These are phyloP conservation scores for Phenganax stokvisi DNA, from an alignment of 92 coral and sea anemone species.

Conservation along the genomic window DNA sequence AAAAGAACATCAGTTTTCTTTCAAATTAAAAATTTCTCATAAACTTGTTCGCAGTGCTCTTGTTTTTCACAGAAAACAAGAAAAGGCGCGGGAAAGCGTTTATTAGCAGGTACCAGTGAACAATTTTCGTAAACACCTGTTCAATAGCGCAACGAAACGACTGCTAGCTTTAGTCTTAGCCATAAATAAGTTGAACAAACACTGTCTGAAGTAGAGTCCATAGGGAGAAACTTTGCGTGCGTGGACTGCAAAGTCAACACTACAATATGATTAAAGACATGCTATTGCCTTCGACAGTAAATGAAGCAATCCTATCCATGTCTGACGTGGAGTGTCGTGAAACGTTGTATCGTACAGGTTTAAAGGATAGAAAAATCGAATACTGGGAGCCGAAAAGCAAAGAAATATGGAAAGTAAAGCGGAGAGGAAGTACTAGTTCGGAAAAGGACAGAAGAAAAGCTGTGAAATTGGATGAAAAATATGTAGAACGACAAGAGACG, in stretches of 20 bases:
- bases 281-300: conserved; percentile 27
- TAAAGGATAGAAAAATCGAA: neutral
- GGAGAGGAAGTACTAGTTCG: neutral
- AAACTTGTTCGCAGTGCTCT: no score
- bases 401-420: neutral
- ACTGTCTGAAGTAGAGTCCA: conserved; percentile 1
- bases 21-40: no score
- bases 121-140: conserved; percentile 3
- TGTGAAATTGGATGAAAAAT: neutral
- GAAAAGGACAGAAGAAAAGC: neutral
- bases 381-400: conserved; percentile 3
- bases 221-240: neutral
- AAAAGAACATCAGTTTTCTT: no score
- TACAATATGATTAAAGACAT: conserved; percentile 14
- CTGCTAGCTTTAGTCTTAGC: neutral
- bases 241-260: neutral
- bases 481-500: conserved; percentile 2
- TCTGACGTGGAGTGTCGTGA: conserved; percentile 34
- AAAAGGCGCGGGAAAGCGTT: conserved; percentile 2
- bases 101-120: neutral
- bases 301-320: conserved; percentile 27
- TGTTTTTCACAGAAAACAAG: neutral
- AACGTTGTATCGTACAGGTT: conserved; percentile 15
- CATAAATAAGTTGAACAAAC: neutral
- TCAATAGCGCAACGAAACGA: neutral